phyloP scores from a whole-genome alignment of 2,888 invertebrate species.

The Acrobasis suavella region DNA sequence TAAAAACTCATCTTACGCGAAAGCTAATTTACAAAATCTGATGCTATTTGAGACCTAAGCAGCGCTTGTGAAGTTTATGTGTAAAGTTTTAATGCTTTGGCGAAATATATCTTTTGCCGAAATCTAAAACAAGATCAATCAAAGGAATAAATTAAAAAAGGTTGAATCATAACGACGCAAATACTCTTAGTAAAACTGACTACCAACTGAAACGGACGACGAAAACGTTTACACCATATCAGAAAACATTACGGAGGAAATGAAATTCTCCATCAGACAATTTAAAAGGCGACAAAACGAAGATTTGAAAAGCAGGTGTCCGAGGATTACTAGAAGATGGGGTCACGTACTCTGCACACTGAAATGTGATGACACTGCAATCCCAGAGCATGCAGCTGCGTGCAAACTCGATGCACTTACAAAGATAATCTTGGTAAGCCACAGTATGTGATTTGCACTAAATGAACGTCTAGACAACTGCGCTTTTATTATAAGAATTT shows the following conservation, averaged over 20 bases:
- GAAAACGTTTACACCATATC: not conserved
- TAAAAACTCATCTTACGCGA: too few species aligned
- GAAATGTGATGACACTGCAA: constrained; percentile 78
- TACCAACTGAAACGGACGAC: constrained; percentile 5
- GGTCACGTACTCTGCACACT: constrained; percentile 68
- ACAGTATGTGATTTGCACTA: constrained; percentile 27
- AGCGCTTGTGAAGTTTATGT: too few species aligned
- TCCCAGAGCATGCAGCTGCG: constrained; percentile 56
- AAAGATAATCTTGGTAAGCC: constrained; percentile 50
- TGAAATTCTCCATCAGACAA: constrained; percentile 26
- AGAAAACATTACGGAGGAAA: constrained; percentile 18
- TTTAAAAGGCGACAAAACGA: constrained; percentile 42
- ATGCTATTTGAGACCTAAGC: too few species aligned
- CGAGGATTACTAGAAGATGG: constrained; percentile 72
- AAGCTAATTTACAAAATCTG: too few species aligned
- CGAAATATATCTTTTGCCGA: too few species aligned
- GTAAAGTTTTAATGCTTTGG: too few species aligned
- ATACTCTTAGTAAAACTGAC: not conserved
- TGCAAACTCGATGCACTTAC: constrained; percentile 51
- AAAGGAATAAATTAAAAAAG: too few species aligned
- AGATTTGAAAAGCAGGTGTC: constrained; percentile 74
- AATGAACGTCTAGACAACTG: not conserved
- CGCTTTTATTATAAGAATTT: not conserved
- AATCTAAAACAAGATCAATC: too few species aligned
- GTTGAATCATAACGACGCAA: too few species aligned